These are phyloP conservation scores for Apomyelois bistriatella DNA, from an alignment of 2,888 invertebrate species.

Conservation along the genomic window DNA sequence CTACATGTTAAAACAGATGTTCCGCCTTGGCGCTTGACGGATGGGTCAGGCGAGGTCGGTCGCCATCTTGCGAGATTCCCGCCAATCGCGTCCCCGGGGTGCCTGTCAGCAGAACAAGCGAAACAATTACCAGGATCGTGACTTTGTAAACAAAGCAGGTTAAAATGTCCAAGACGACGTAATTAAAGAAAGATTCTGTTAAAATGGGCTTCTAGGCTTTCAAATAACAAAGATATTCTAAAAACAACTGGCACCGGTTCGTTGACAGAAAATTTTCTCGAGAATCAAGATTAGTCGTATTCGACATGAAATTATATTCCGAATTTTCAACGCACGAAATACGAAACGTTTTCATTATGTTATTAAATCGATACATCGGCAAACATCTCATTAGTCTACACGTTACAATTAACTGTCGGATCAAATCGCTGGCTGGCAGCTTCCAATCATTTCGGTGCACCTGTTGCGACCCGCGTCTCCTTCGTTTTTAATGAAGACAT, in stretches of 20 bases:
- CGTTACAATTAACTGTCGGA: slow-evolving; percentile 34
- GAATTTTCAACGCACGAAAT: background rate
- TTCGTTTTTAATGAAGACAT: slow-evolving; percentile 74
- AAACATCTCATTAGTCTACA: slow-evolving; percentile 31
- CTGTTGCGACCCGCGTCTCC: slow-evolving; percentile 52
- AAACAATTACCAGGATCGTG: slow-evolving; percentile 67
- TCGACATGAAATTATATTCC: too few relatives aligned
- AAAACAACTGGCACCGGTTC: background rate
- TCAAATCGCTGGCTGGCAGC: slow-evolving; percentile 34
- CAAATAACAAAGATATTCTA: slow-evolving; percentile 12
- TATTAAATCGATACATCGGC: slow-evolving; percentile 30
- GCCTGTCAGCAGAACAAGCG: slow-evolving; percentile 62
- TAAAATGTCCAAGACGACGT: slow-evolving; percentile 39
- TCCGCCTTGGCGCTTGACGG: slow-evolving; percentile 68
- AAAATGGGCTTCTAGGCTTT: slow-evolving; percentile 15
- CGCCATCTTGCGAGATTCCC: slow-evolving; percentile 70
- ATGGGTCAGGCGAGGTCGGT: slow-evolving; percentile 72
- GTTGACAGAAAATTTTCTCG: background rate
- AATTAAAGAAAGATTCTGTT: slow-evolving; percentile 52
- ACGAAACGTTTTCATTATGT: slow-evolving; percentile 14
- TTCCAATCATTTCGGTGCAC: slow-evolving; percentile 59
- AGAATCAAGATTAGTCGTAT: too few relatives aligned
- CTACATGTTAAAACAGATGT: slow-evolving; percentile 76
- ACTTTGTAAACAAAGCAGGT: slow-evolving; percentile 54
- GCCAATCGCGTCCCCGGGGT: slow-evolving; percentile 61